These are phyloP conservation scores for Halictus quadricinctus DNA, from an alignment of 2,888 invertebrate species.

Conservation along the genomic window DNA sequence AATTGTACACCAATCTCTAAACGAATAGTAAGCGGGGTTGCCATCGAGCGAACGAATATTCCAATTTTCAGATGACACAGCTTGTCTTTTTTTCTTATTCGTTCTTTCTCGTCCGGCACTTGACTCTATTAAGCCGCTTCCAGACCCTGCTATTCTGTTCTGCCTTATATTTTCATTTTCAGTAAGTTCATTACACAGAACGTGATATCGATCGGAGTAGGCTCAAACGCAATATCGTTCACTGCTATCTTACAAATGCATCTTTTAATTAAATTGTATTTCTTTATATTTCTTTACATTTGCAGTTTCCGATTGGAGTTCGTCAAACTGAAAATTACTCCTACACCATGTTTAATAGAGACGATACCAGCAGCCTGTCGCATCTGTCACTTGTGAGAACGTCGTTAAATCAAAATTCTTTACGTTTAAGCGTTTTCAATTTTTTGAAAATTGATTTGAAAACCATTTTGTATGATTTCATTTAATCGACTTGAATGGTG, in stretches of 20 bases:
- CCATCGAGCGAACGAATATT: conserved; percentile 59
- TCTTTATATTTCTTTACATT: not conserved
- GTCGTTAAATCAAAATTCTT: not conserved
- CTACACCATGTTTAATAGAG: not conserved
- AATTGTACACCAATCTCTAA: conserved; percentile 45
- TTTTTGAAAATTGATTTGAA: not conserved
- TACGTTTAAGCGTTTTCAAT: not conserved
- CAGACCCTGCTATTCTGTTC: conserved; percentile 36
- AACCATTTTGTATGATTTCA: not conserved
- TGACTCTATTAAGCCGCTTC: conserved; percentile 60
- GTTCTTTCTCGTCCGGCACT: conserved; percentile 53
- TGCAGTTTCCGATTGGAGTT: not conserved
- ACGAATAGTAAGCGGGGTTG: conserved; percentile 46
- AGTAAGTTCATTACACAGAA: conserved; percentile 27
- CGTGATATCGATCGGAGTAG: conserved; percentile 9
- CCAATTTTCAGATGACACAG: conserved; percentile 62
- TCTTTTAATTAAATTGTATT: conserved; percentile 28
- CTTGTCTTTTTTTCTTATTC: conserved; percentile 48
- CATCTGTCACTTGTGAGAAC: not conserved
- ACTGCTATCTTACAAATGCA: conserved; percentile 8
- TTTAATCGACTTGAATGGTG: not conserved
- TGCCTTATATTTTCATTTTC: conserved; percentile 34
- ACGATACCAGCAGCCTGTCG: not conserved
- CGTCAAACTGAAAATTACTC: not conserved
- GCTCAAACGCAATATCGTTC: conserved; percentile 18